Evolutionary conservation across 2,797 vertebrate species (phyloP).

Genomic region (Steatocranus sp.): DNA sequence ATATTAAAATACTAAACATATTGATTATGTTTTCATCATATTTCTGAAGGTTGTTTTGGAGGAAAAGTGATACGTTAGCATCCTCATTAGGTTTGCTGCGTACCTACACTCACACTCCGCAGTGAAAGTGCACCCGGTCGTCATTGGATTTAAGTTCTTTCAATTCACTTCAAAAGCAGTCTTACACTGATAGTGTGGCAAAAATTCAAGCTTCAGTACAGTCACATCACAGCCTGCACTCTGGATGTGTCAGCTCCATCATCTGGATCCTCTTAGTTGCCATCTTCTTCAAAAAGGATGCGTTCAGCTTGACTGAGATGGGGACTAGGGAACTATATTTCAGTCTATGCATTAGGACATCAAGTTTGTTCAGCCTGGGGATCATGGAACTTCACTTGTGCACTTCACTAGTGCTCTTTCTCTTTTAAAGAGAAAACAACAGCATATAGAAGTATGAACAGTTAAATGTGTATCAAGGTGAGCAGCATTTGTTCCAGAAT

Average conservation of each 20-base stretch:
- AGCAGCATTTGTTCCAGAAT: not conserved
- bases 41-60: conserved; percentile 8
- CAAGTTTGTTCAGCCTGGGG: not conserved
- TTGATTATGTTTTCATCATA: no score
- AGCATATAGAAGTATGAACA: not conserved
- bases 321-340: conserved; percentile 17
- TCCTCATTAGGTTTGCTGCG: conserved; percentile 17
- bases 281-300: conserved; percentile 51
- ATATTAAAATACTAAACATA: not conserved
- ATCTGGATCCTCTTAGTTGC: conserved; percentile 48
- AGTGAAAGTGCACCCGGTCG: conserved; percentile 13
- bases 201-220: conserved; percentile 25
- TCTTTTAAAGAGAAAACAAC: not conserved
- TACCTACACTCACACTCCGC: conserved; percentile 13
- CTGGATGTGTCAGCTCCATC: conserved; percentile 45
- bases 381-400: not conserved
- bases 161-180: conserved; percentile 56
- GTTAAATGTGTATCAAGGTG: not conserved
- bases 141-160: conserved; percentile 48
- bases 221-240: conserved; percentile 43
- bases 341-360: conserved; percentile 10
- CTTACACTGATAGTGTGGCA: conserved; percentile 29
- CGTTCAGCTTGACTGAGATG: conserved; percentile 32
- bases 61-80: conserved; percentile 7
- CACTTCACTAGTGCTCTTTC: not conserved